Evolutionary conservation across 2,888 invertebrate species (phyloP).

Genomic region (Drosophila ochracea): DNA sequence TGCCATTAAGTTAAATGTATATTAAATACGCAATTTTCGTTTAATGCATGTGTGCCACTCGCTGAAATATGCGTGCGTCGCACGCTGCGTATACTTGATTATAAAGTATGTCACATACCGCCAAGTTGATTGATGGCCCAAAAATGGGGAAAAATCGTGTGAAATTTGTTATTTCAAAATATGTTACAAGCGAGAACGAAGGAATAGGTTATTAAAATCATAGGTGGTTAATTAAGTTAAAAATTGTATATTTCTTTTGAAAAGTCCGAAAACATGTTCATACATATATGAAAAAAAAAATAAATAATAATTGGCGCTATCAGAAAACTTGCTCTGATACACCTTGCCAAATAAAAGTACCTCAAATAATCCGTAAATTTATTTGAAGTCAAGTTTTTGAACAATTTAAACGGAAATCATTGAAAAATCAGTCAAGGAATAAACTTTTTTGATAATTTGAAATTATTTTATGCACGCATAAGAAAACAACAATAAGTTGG

Average conservation of each 20-base stretch:
- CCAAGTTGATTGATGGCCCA: conserved; percentile 62
- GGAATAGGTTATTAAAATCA: neutral
- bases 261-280: neutral
- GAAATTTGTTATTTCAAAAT: conserved; percentile 18
- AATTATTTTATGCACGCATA: conserved; percentile 3
- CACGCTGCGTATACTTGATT: conserved; percentile 65
- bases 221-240: neutral
- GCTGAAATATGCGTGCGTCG: conserved; percentile 16
- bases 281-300: neutral
- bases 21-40: conserved; percentile 48
- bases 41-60: conserved; percentile 37
- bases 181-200: neutral
- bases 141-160: conserved; percentile 21
- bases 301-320: neutral
- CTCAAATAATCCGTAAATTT: neutral
- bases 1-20: conserved; percentile 48
- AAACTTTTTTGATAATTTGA: conserved; percentile 13
- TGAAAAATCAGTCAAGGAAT: conserved; percentile 6
- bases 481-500: conserved; percentile 14
- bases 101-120: conserved; percentile 63
- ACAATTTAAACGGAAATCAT: conserved; percentile 1
- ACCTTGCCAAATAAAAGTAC: neutral
- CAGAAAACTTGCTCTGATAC: neutral
- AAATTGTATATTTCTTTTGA: neutral
- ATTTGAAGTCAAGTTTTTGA: neutral